Evolutionary conservation across 2,888 invertebrate genomes (phyloP), one percentile per base, ranked within the genome.

Genomic region (Macaria liturata): DNA sequence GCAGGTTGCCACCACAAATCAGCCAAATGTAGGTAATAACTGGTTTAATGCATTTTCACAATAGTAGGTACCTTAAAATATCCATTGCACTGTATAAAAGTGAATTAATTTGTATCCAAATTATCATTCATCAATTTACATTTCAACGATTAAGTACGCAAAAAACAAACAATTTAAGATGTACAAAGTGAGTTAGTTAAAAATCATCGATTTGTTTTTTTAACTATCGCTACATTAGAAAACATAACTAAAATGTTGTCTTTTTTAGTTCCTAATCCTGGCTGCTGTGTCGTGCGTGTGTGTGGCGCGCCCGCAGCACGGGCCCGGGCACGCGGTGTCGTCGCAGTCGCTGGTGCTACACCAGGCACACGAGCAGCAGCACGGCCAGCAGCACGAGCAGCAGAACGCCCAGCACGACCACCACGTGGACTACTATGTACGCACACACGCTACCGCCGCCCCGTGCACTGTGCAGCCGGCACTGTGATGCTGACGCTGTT

Each of bases 271-370:
- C 30, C 9, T 52, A 9, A 31, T 53, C 6, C n/a, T 53, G n/a
- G 57, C 52, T 5, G 48, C 44, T 9, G 39, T 52, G 32, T 52
- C 40, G 8, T 34, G 20, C 45, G 48, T 52, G 7, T 39, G 30
- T 3, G 32, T 20, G 3, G 57, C 57, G 0, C 48, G 86, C 68
- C 80, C 81, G 64, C 88, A 88, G 64, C 66, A 74, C 76, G 92
- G 92, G 32, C 58, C 49, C 47, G 59, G 54, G 5, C 59, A 59
- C 46, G 59, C 51, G 5, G 83, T 92, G 65, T 84, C 82, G 9
- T 92, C 93, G 40, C 83, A 87, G 44, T 54, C 50, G 50, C 46
- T 58, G 49, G 57, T 58, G 53, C 46, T 81, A 49, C 76, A 72
- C 68, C 76, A 75, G 73, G 72, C 42, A 32, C 37, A 43, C 49